These are phyloP conservation scores for Crossoptilon crossoptilon DNA, from an alignment of 2,797 vertebrate genomes.

Conservation along the genomic window DNA sequence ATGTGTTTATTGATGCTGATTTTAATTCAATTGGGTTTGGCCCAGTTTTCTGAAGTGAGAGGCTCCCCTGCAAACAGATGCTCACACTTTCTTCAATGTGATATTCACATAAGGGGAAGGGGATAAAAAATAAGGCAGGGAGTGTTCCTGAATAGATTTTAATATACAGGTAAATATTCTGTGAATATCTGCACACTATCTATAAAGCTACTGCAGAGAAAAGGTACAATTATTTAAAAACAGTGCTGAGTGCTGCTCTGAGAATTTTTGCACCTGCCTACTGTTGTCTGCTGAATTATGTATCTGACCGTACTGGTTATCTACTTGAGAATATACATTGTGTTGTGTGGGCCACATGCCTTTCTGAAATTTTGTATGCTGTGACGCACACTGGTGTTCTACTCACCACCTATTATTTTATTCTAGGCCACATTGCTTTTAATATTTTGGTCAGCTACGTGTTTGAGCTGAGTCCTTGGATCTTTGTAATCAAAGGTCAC, in stretches of 20 bases:
- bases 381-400: neutral
- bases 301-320: neutral
- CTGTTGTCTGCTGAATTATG: neutral
- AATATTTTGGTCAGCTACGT: neutral
- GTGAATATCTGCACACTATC: neutral
- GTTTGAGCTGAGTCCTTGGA: neutral
- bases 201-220: neutral
- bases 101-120: neutral
- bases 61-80: neutral
- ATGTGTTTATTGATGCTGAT: neutral
- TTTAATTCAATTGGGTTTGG: neutral
- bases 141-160: neutral
- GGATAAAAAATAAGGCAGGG: neutral
- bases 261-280: neutral
- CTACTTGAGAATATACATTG: neutral
- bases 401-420: neutral
- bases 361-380: neutral
- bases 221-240: conserved; percentile 3
- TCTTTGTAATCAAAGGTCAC: neutral
- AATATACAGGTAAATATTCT: neutral
- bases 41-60: neutral
- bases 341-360: neutral
- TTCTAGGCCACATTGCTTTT: neutral
- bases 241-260: neutral
- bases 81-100: neutral